phyloP scores from a whole-genome alignment of 2,113 vertebrate species.

The Diadophis punctatus region DNA sequence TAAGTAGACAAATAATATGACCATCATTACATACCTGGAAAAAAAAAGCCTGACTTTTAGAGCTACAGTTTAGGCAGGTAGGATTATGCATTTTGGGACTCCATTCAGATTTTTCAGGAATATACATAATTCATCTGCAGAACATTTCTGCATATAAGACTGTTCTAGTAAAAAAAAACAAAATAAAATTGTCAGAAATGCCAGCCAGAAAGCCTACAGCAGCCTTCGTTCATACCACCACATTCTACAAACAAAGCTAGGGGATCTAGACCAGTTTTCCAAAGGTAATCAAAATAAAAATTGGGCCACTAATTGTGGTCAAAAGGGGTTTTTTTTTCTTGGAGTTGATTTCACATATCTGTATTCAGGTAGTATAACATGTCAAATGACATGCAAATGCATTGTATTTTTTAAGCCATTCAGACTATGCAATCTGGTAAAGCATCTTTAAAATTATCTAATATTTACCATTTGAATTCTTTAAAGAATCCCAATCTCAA shows the following conservation, averaged over 20 bases:
- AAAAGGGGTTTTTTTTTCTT: conserved; percentile 29
- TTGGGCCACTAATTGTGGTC: background rate
- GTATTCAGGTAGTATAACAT: background rate
- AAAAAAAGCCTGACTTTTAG: background rate
- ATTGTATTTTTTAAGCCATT: background rate
- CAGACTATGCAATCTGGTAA: background rate
- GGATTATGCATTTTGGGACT: background rate
- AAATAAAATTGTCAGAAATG: background rate
- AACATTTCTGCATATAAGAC: background rate
- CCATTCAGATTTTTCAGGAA: background rate
- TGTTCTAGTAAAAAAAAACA: background rate
- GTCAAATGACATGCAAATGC: background rate
- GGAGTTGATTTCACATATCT: background rate
- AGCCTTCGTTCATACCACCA: background rate
- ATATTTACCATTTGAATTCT: conserved; percentile 21
- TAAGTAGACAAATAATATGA: background rate
- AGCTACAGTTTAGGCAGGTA: background rate
- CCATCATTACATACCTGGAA: background rate
- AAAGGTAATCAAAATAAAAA: background rate
- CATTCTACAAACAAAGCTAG: background rate
- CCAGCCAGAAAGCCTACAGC: background rate
- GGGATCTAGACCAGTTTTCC: background rate
- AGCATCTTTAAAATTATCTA: conserved; percentile 1
- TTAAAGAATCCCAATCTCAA: conserved; percentile 22
- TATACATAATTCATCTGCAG: background rate